Conservation (phyloP, 2,888 invertebrate species). For the Sialis lutaria region DNA sequence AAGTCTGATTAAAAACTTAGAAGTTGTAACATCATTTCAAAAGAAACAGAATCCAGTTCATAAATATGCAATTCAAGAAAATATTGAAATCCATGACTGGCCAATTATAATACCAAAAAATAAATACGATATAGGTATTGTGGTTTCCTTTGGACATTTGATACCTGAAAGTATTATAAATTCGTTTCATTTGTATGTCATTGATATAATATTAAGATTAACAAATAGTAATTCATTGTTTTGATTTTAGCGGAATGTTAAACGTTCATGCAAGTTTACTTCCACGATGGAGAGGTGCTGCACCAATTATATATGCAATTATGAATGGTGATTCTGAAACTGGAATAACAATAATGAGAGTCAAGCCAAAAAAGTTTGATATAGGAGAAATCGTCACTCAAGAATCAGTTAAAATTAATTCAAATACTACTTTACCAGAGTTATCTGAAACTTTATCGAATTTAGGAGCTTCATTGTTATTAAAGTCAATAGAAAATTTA, state of each 20-base stretch:
- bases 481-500: constrained; percentile 39
- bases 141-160: constrained; percentile 86
- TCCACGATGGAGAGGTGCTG: constrained; percentile 86
- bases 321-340: constrained; percentile 65
- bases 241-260: constrained; percentile 59
- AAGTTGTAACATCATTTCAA: constrained; percentile 53
- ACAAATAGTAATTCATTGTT: constrained; percentile 4
- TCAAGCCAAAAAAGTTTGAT: constrained; percentile 68
- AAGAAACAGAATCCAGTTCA: constrained; percentile 44
- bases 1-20: constrained; percentile 33
- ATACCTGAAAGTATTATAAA: constrained; percentile 61
- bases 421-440: constrained; percentile 43
- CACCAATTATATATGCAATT: constrained; percentile 75
- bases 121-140: constrained; percentile 68
- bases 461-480: constrained; percentile 48
- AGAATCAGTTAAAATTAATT: constrained; percentile 31
- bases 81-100: constrained; percentile 48
- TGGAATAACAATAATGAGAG: constrained; percentile 77
- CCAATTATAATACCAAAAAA: constrained; percentile 28
- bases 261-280: constrained; percentile 88
- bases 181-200: constrained; percentile 63
- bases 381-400: constrained; percentile 53
- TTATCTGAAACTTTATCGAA: constrained; percentile 44
- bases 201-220: constrained; percentile 6
- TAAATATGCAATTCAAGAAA: constrained; percentile 44